Evolutionary conservation across 2,888 invertebrate species (phyloP).

Genomic region (Drosophila longiperda): DNA sequence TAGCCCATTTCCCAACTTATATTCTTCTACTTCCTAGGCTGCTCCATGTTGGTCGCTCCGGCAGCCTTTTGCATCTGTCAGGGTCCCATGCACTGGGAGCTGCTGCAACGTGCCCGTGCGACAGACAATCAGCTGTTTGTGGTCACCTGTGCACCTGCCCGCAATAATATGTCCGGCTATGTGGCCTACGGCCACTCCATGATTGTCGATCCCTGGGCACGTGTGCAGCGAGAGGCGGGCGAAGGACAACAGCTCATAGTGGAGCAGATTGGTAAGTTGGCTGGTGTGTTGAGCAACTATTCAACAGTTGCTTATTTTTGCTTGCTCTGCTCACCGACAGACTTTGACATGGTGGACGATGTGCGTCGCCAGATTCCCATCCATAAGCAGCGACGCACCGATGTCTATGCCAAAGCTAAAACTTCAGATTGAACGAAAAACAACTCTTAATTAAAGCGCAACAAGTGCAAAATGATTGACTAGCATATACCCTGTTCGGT

Average conservation of each 20-base stretch:
- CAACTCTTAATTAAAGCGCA: conserved; percentile 19
- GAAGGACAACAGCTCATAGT: conserved; percentile 90
- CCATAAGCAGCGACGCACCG: conserved; percentile 89
- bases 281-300: background rate
- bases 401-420: conserved; percentile 87
- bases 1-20: background rate
- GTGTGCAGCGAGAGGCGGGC: conserved; percentile 89
- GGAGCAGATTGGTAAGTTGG: conserved; percentile 89
- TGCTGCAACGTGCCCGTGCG: conserved; percentile 92
- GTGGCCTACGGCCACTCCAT: conserved; percentile 96
- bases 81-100: conserved; percentile 96
- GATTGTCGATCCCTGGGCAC: conserved; percentile 92
- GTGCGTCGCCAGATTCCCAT: conserved; percentile 94
- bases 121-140: conserved; percentile 96
- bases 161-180: conserved; percentile 91
- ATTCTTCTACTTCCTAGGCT: conserved; percentile 86
- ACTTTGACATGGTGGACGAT: conserved; percentile 89
- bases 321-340: conserved; percentile 84
- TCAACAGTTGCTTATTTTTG: background rate
- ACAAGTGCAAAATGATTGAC: background rate
- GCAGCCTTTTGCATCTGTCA: conserved; percentile 90
- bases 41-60: conserved; percentile 94
- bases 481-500: conserved; percentile 4
- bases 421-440: conserved; percentile 23
- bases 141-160: conserved; percentile 93